Evolutionary conservation across 2,797 vertebrate species (phyloP).

Genomic region (Lophius americanus): DNA sequence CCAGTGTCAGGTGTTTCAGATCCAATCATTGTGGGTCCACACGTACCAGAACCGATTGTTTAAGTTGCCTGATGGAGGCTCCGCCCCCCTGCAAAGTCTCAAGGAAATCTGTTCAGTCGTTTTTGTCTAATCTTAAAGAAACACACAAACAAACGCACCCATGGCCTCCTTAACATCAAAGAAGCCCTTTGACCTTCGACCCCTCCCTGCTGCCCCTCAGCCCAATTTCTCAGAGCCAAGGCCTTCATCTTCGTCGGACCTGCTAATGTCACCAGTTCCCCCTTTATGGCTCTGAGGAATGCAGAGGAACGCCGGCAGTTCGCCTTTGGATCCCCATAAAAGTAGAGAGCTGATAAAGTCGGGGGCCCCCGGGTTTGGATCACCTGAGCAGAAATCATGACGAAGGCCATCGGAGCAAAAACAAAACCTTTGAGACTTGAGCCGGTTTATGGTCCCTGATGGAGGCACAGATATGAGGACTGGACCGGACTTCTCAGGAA

Average conservation of each 20-base stretch:
- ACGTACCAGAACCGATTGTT: too few relatives aligned
- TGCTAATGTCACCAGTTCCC: slow-evolving; percentile 11
- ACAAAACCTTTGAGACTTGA: slow-evolving; percentile 75
- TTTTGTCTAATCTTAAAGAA: too few relatives aligned
- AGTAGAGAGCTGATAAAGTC: slow-evolving; percentile 17
- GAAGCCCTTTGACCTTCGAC: not conserved
- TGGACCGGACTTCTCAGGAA: slow-evolving; percentile 35
- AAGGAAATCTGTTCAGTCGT: too few relatives aligned
- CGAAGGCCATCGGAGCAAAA: slow-evolving; percentile 56
- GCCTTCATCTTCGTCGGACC: not conserved
- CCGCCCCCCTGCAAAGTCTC: too few relatives aligned
- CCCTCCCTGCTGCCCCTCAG: not conserved
- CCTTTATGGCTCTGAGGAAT: slow-evolving; percentile 61
- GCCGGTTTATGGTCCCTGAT: slow-evolving; percentile 67
- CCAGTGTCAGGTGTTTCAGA: too few relatives aligned
- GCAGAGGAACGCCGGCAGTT: slow-evolving; percentile 17
- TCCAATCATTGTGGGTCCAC: too few relatives aligned
- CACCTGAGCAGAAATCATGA: slow-evolving; percentile 57
- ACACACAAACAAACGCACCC: too few relatives aligned
- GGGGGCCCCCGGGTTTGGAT: slow-evolving; percentile 11
- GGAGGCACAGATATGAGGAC: slow-evolving; percentile 52
- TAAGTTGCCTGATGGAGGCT: too few relatives aligned
- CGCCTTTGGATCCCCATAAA: slow-evolving; percentile 61
- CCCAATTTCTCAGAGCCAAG: not conserved
- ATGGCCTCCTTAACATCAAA: not conserved